Conservation (phyloP, 2,888 invertebrate species). For the Synanthedon formicaeformis region DNA sequence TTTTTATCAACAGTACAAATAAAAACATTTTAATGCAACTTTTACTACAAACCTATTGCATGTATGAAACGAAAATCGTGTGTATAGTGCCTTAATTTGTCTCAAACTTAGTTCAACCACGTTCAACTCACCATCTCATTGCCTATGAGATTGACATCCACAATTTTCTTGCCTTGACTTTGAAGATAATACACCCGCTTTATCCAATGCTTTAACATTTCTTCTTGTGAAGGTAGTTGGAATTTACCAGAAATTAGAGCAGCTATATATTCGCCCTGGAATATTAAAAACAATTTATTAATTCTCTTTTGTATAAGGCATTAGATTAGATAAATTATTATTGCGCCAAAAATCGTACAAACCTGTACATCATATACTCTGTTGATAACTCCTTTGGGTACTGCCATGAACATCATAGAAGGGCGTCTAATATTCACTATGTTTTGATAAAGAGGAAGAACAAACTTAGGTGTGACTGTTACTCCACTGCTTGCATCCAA, state of each 20-base stretch:
- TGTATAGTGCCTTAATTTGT: too few relatives aligned
- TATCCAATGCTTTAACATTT: slow-evolving; percentile 74
- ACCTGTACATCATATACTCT: slow-evolving; percentile 80
- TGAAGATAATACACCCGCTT: slow-evolving; percentile 62
- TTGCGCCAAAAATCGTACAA: slow-evolving; percentile 6
- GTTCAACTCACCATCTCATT: slow-evolving; percentile 33
- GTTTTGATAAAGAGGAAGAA: slow-evolving; percentile 81
- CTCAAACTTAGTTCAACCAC: neutral
- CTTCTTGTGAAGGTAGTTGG: slow-evolving; percentile 71
- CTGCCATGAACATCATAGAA: slow-evolving; percentile 81
- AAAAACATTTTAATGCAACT: too few relatives aligned
- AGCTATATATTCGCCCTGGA: slow-evolving; percentile 73
- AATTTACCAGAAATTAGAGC: slow-evolving; percentile 70
- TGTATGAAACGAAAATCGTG: too few relatives aligned
- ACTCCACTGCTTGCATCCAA: slow-evolving; percentile 73
- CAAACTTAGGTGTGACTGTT: slow-evolving; percentile 70
- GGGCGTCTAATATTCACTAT: slow-evolving; percentile 80
- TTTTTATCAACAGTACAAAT: too few relatives aligned
- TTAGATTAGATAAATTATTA: too few relatives aligned
- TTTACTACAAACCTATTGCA: too few relatives aligned
- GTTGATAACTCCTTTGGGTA: slow-evolving; percentile 76
- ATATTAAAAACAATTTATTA: slow-evolving; percentile 5
- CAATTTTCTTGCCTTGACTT: slow-evolving; percentile 30
- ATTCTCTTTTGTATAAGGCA: too few relatives aligned
- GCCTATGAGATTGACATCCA: slow-evolving; percentile 44